Percentiles rank a stretch among this genome's conserved stretches.
Conservation (phyloP, 2,888 invertebrate species). For the Trisateles emortualis region DNA sequence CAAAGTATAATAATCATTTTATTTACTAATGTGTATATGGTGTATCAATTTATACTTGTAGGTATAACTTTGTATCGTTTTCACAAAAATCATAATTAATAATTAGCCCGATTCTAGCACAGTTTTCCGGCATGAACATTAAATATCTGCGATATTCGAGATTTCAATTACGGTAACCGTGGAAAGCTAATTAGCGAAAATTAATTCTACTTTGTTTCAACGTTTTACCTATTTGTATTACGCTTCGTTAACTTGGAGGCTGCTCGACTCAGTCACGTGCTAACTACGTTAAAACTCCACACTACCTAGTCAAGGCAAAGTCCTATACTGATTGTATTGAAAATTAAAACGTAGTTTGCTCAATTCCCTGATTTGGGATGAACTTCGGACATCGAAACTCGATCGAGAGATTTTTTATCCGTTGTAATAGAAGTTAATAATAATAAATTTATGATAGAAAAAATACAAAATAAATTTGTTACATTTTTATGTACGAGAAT, state of each 20-base stretch:
- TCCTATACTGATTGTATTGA: constrained; percentile 34
- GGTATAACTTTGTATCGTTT: no score
- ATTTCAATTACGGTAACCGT: constrained; percentile 27
- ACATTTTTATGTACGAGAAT: no score
- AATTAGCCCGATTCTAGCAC: not conserved
- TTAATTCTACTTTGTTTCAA: constrained; percentile 44
- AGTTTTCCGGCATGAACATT: constrained; percentile 20
- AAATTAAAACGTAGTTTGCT: constrained; percentile 30
- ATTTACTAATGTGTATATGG: not conserved
- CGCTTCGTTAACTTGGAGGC: constrained; percentile 39
- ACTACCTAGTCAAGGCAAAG: constrained; percentile 24
- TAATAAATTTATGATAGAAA: not conserved
- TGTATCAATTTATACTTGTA: not conserved
- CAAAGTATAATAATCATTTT: no score
- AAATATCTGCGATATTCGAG: constrained; percentile 16
- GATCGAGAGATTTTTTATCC: not conserved
- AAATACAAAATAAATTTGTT: no score
- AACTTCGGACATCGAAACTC: not conserved
- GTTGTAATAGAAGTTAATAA: not conserved
- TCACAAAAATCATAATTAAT: no score
- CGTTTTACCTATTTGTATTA: constrained; percentile 43
- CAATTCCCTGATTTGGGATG: constrained; percentile 18
- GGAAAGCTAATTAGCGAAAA: constrained; percentile 41
- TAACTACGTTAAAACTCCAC: constrained; percentile 35
- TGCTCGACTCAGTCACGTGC: constrained; percentile 24